These are phyloP conservation scores for Micrasema minimum DNA, from an alignment of 1,140 invertebrate species.

Conservation along the genomic window DNA sequence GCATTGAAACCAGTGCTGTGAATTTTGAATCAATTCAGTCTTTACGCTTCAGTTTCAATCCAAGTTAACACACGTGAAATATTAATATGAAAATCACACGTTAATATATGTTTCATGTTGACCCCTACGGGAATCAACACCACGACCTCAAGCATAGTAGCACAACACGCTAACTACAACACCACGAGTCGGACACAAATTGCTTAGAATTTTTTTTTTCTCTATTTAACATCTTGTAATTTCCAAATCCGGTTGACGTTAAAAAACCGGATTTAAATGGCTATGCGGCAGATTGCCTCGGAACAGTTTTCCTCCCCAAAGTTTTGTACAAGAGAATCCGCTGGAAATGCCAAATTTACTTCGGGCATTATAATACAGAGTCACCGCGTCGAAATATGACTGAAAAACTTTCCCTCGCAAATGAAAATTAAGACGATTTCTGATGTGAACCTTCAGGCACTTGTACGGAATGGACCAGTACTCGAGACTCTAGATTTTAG, in stretches of 20 bases:
- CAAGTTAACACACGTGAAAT: no score
- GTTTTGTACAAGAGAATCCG: conserved; percentile 38
- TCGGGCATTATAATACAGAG: conserved; percentile 23
- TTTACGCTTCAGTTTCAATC: no score
- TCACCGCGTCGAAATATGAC: conserved; percentile 44
- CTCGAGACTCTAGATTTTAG: background rate
- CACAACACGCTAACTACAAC: background rate
- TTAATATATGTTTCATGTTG: no score
- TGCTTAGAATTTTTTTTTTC: background rate
- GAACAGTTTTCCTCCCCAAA: conserved; percentile 31
- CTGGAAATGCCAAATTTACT: conserved; percentile 48
- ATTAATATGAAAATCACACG: no score
- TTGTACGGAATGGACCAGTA: conserved; percentile 14
- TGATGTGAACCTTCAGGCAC: conserved; percentile 32
- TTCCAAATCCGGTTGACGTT: background rate
- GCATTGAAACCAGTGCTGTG: no score
- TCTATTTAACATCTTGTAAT: background rate
- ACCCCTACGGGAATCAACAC: no score
- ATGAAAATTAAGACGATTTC: conserved; percentile 53
- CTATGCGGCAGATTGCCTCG: conserved; percentile 43
- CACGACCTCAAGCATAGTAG: no score
- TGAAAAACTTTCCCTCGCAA: conserved; percentile 49
- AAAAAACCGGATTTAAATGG: conserved; percentile 34
- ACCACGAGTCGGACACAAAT: no score
- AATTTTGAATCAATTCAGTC: no score